Evolutionary conservation across 2,888 invertebrate species (phyloP), one percentile per base, ranked within the genome.

Genomic region (Cotesia congregata): DNA sequence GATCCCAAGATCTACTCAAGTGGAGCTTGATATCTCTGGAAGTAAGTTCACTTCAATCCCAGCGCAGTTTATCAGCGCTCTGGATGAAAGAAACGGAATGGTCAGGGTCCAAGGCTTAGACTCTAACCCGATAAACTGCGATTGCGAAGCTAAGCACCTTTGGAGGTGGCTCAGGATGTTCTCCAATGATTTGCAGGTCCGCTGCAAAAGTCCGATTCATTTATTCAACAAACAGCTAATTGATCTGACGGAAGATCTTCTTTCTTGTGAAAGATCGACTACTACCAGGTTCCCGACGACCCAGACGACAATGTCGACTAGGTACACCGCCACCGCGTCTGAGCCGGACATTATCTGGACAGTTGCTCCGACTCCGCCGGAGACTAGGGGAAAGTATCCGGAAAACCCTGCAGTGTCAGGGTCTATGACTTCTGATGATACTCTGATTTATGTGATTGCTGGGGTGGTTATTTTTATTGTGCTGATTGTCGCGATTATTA

Each of bases 341-440:
- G 96, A 96, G 83, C 96, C 96, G 0, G 95, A 97, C 84, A 97
- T 97, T 17, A 97, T 97, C 83, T 97, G 96, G 96, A 96, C 96
- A 1, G 91, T 95, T 12, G 94, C 95, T n/a, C 94, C 96, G 3
- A 92, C 94, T 0, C 93, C 93, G 77, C 90, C 92, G 60, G 94
- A 77, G 90, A 92, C 38, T 90, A 91, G 83, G 90, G 91, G 83
- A 87, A 92, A 92, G 91, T 77, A 91, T 90, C 86, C 88, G 87
- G 30, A 92, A 91, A 88, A 82, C 4, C 60, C 67, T 9, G 40
- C 80, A 65, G 78, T 81, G 30, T 67, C 71, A 0, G 91, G 92
- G 6, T 90, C 93, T 0, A 92, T 12, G 9, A 94, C 93, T 75
- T 97, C 96, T 84, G 97, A 97, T 84, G 97, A 97, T 83, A 97